Evolutionary conservation across 2,113 vertebrate genomes (phyloP).

Genomic region (Apodemus speciosus): DNA sequence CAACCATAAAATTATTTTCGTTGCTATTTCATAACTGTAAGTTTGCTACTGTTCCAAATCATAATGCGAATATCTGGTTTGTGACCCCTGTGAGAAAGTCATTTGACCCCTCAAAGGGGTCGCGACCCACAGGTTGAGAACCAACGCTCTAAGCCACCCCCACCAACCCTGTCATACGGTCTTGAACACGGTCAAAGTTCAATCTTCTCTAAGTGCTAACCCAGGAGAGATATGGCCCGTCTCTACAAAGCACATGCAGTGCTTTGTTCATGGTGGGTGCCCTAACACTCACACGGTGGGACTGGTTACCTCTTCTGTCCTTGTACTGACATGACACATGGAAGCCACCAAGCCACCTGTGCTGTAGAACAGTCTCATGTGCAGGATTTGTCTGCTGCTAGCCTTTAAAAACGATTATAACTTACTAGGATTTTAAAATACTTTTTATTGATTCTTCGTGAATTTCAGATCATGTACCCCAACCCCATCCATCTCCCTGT

Average conservation of each 20-base stretch:
- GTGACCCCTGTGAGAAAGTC: background rate
- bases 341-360: background rate
- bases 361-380: background rate
- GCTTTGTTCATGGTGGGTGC: background rate
- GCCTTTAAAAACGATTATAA: background rate
- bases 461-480: background rate
- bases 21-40: background rate
- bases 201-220: background rate
- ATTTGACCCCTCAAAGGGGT: background rate
- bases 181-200: background rate
- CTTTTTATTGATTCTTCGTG: background rate
- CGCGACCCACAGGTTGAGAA: background rate
- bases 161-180: background rate
- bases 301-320: background rate
- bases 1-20: background rate
- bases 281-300: background rate
- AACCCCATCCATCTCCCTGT: background rate
- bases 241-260: background rate
- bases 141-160: background rate
- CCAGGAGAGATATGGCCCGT: background rate
- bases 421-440: background rate
- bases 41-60: background rate
- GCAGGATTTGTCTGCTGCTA: background rate
- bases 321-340: background rate
- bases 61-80: background rate